Percentiles rank a stretch among this genome's conserved stretches.
These are phyloP conservation scores for Numida meleagris DNA, from an alignment of 2,113 vertebrate genomes.

Conservation along the genomic window DNA sequence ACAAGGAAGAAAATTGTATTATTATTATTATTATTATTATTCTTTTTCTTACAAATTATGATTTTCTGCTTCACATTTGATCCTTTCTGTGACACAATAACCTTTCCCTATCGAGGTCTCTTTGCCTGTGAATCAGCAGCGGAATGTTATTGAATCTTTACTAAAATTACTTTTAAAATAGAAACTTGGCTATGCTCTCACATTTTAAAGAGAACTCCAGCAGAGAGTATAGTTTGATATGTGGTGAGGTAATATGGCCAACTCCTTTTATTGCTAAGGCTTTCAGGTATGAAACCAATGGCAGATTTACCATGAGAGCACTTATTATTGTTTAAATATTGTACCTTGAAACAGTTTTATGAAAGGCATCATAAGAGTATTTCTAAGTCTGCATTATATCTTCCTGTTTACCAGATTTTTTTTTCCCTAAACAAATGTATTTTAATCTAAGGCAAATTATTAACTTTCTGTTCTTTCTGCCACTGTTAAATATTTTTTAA, in stretches of 20 bases:
- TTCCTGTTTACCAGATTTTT: neutral
- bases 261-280: neutral
- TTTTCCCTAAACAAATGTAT: neutral
- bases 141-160: neutral
- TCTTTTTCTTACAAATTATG: neutral
- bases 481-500: neutral
- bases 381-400: neutral
- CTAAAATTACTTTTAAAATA: neutral
- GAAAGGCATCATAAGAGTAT: neutral
- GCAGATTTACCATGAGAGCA: neutral
- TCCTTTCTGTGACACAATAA: neutral
- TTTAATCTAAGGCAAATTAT: neutral
- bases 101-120: neutral
- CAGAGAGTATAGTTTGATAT: neutral
- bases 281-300: neutral
- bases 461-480: neutral
- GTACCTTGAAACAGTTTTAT: neutral
- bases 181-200: neutral
- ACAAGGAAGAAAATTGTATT: neutral
- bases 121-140: neutral
- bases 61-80: neutral
- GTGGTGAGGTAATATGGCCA: neutral
- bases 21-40: neutral
- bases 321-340: neutral
- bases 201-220: neutral